Conservation (phyloP, 1,140 invertebrate genomes). For the Lordiphosa stackelbergi region DNA sequence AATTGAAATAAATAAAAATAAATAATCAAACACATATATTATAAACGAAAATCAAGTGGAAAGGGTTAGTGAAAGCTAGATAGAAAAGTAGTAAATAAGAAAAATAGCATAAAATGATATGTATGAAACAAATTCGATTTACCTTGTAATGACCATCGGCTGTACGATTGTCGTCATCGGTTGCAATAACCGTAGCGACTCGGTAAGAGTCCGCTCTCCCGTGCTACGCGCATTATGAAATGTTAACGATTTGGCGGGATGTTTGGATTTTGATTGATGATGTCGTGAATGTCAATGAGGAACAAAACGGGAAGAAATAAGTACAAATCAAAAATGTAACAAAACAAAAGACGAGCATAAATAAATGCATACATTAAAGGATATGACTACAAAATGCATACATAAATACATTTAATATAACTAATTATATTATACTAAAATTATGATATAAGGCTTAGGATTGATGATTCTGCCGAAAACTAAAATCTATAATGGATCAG, state of each 20-base stretch:
- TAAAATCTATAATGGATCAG: no score
- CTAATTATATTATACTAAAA: slow-evolving; percentile 8
- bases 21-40: slow-evolving; percentile 23
- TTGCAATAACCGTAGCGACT: slow-evolving; percentile 90
- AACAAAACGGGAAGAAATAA: slow-evolving; percentile 44
- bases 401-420: slow-evolving; percentile 3
- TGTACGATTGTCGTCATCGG: slow-evolving; percentile 95
- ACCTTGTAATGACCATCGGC: slow-evolving; percentile 95
- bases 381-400: no score
- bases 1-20: slow-evolving; percentile 37
- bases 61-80: slow-evolving; percentile 22
- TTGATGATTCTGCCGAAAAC: no score
- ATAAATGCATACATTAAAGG: slow-evolving; percentile 6
- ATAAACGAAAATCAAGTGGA: slow-evolving; percentile 24
- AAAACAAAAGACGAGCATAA: slow-evolving; percentile 38
- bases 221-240: slow-evolving; percentile 90
- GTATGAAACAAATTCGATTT: slow-evolving; percentile 65
- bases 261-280: slow-evolving; percentile 36
- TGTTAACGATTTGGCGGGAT: slow-evolving; percentile 10
- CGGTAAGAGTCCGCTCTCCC: slow-evolving; percentile 95
- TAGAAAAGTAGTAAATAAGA: slow-evolving; percentile 17
- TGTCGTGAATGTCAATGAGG: slow-evolving; percentile 54
- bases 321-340: slow-evolving; percentile 60
- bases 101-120: slow-evolving; percentile 12
- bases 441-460: no score